Evolutionary conservation across 2,113 vertebrate species (phyloP), one percentile per base, ranked within the genome.

Genomic region (Isurus oxyrinchus): DNA sequence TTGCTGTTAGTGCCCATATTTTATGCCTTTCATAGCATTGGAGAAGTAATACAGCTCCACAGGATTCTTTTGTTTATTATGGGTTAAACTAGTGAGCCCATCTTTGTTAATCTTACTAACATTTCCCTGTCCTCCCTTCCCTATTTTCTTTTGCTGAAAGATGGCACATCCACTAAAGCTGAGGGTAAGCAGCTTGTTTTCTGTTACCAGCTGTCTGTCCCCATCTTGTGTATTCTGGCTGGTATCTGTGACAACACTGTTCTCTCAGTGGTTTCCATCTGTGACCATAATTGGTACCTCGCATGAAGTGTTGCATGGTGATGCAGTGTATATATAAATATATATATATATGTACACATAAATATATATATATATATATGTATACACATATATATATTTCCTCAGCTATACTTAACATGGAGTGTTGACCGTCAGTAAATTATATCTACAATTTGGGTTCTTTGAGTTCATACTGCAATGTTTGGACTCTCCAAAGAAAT

Each of bases 151-250:
- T 99, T 98, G 98, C 98, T 97, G 98, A 99, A 99, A 99, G 99
- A 99, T 97, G 99, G 99, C 98, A 98, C 99, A 97, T 97, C 99
- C 96, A 98, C 98, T 99, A 99, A 99, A 99, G 97, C 98, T 0
- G 99, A 99, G 98, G 99, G 99, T 99, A 99, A 99, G 99, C 98
- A 97, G 98, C 98, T 96, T 98, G 97, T 98, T 97, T 98, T 98
- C 97, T 98, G 98, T 98, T 97, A 97, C 96, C 97, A 97, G 97
- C 97, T 31, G 96, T 97, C 97, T 97, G 97, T 98, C 97, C 97
- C 97, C 97, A 96, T 97, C 88, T 90, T 97, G 97, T 98, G 97
- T 97, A 91, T 96, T 96, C 97, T 97, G 94, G 94, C 94, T 95
- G 94, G 94, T 95, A 95, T 95, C 94, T 95, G 94, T 95, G 94